Conservation (phyloP, 1,140 invertebrate species). For the Drosophila truncata region DNA sequence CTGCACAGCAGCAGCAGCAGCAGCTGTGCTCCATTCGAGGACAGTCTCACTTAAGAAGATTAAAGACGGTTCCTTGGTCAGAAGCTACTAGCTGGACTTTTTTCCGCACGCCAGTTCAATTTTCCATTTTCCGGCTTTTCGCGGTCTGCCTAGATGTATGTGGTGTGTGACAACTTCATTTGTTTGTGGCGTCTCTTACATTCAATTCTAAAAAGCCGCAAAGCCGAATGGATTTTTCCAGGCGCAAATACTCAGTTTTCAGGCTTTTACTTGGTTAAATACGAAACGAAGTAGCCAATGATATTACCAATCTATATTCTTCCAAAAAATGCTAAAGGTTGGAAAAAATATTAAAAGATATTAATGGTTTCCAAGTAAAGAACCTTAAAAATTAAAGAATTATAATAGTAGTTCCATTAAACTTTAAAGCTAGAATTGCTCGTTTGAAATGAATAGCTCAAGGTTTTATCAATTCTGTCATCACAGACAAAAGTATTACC, state of each 20-base stretch:
- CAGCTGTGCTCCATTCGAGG: conserved; percentile 52
- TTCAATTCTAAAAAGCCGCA: conserved; percentile 29
- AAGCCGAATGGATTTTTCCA: conserved; percentile 29
- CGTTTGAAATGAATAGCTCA: conserved; percentile 31
- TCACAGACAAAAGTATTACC: conserved; percentile 28
- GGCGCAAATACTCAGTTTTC: background rate
- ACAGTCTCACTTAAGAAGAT: conserved; percentile 71
- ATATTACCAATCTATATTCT: background rate
- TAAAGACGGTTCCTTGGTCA: conserved; percentile 66
- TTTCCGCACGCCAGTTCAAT: conserved; percentile 20
- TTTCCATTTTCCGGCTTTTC: conserved; percentile 51
- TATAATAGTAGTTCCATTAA: too few relatives aligned
- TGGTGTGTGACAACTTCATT: conserved; percentile 19
- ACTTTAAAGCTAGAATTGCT: background rate
- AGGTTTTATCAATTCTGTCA: conserved; percentile 43
- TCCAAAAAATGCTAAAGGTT: background rate
- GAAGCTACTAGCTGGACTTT: background rate
- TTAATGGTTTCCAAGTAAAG: background rate
- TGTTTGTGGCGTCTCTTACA: conserved; percentile 23
- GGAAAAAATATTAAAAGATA: background rate
- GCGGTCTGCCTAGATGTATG: conserved; percentile 38
- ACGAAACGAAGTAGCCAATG: too few relatives aligned
- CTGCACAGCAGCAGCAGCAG: conserved; percentile 23
- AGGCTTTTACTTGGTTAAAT: background rate
- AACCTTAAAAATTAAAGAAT: too few relatives aligned